Evolutionary conservation across 1,140 invertebrate genomes (phyloP), one percentile per base, ranked within the genome.

Genomic region (Drosophila eugracilis): DNA sequence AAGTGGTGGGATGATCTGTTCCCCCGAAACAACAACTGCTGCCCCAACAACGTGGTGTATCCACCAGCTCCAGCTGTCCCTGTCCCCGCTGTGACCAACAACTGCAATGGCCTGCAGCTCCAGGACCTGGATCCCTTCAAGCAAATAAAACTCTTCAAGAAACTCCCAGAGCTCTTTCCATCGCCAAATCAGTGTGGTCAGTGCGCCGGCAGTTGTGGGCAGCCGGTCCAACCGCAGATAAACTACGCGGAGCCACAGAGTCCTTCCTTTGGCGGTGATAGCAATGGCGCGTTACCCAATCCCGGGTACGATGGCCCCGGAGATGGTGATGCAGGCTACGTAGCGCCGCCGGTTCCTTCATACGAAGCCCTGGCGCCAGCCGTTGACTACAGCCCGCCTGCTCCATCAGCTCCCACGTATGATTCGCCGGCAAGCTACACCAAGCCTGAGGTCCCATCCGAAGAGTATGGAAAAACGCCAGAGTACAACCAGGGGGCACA

Each of bases 1-100:
- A 90, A 90, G 41, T 90, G 81, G 75, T 81, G 78, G 81, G 89
- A 81, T 2, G 75, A 90, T 44, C 54, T 90, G 4, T 90, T 90
- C 17, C 12, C 48, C 0, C 62, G 42, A 0, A 80, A 67, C 41
- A 85, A 80, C 42, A 83, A 72, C 30, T 65, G 67, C n/a, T 79
- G 78, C 37, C 41, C 45, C 26, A 37, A 37, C 21, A 75, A 77
- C 21, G 19, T 39, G 19, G 22, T 41, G 47, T 57, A 67, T 37
- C 39, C 59, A 24, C 5, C 45, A 10, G 32, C 39, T 12, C 14
- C 57, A n/a, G 21, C 34, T 10, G 7, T 9, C 0, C 30, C 44
- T 17, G 4, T 9, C 2, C 34, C 59, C 6, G 4, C 32, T 10
- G 28, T 59, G 1, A 42, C n/a, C 17, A 36, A 42, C n/a, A 36